phyloP scores from a whole-genome alignment of 2,888 invertebrate genomes.

The Agrochola lota region DNA sequence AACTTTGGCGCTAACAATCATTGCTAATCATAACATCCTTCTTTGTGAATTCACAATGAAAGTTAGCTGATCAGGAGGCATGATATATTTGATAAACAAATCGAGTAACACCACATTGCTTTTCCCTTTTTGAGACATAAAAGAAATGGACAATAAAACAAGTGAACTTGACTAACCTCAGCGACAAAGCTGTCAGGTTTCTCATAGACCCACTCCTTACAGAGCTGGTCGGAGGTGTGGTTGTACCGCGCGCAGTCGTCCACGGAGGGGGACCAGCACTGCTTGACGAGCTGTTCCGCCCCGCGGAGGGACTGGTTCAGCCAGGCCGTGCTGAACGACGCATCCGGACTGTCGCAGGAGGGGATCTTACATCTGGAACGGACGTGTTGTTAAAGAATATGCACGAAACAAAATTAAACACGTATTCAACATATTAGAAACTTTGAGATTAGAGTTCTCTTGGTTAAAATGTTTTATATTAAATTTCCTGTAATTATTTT shows the following conservation, averaged over 20 bases:
- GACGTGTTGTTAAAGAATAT: background rate
- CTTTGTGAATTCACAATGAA: background rate
- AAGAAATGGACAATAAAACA: background rate
- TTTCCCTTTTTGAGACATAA: too few relatives aligned
- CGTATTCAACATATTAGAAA: background rate
- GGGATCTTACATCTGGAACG: constrained; percentile 79
- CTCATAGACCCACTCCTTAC: constrained; percentile 82
- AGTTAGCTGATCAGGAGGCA: background rate
- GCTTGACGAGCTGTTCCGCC: constrained; percentile 72
- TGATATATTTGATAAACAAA: background rate
- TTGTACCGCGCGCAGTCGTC: constrained; percentile 68
- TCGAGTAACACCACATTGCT: too few relatives aligned
- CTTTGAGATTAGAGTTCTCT: background rate
- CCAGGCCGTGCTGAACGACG: constrained; percentile 74
- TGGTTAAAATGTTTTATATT: background rate
- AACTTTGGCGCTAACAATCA: background rate
- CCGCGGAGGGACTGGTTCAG: constrained; percentile 63
- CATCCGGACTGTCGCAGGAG: constrained; percentile 71
- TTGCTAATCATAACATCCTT: background rate
- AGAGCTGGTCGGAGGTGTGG: constrained; percentile 65
- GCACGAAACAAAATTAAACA: too few relatives aligned
- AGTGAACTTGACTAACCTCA: constrained; percentile 74
- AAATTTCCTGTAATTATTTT: background rate
- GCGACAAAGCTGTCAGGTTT: constrained; percentile 83
- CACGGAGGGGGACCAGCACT: constrained; percentile 72